These are phyloP conservation scores for Aphaenogaster floridana DNA, from an alignment of 1,140 invertebrate genomes.

Conservation along the genomic window DNA sequence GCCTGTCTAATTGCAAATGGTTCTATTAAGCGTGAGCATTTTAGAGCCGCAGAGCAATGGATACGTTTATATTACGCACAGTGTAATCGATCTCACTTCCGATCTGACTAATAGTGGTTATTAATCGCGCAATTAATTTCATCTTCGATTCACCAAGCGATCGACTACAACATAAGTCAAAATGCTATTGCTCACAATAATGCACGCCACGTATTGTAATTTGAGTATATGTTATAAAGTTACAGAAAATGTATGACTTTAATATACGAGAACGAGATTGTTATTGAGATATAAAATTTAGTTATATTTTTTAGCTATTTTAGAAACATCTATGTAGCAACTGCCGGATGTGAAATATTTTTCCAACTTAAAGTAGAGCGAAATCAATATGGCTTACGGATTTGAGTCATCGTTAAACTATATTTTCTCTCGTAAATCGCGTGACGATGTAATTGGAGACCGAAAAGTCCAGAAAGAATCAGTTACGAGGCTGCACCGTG, in stretches of 20 bases:
- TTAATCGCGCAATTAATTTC: slow-evolving; percentile 50
- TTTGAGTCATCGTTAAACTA: slow-evolving; percentile 22
- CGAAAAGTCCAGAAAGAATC: not conserved
- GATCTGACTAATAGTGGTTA: slow-evolving; percentile 23
- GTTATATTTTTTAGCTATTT: not conserved
- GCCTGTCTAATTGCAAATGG: slow-evolving; percentile 47
- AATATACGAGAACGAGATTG: not conserved
- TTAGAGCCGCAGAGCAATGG: not conserved
- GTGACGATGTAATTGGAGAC: slow-evolving; percentile 26
- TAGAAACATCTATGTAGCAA: not conserved
- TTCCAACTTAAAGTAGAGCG: slow-evolving; percentile 1
- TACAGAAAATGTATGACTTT: not conserved
- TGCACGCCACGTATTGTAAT: not conserved
- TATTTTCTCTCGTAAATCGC: slow-evolving; percentile 48
- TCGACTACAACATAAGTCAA: not conserved
- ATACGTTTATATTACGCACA: not conserved
- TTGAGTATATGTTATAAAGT: not conserved
- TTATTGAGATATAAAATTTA: not conserved
- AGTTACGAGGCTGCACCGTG: not conserved
- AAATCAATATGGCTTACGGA: not conserved
- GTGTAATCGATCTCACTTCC: slow-evolving; percentile 34
- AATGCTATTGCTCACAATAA: not conserved
- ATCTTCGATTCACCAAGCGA: not conserved
- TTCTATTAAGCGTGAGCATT: slow-evolving; percentile 42
- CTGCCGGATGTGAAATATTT: not conserved